A percentile compares a stretch with the other conserved stretches of the same genome.
phyloP scores from a whole-genome alignment of 2,113 vertebrate genomes.

The Meriones unguiculatus region DNA sequence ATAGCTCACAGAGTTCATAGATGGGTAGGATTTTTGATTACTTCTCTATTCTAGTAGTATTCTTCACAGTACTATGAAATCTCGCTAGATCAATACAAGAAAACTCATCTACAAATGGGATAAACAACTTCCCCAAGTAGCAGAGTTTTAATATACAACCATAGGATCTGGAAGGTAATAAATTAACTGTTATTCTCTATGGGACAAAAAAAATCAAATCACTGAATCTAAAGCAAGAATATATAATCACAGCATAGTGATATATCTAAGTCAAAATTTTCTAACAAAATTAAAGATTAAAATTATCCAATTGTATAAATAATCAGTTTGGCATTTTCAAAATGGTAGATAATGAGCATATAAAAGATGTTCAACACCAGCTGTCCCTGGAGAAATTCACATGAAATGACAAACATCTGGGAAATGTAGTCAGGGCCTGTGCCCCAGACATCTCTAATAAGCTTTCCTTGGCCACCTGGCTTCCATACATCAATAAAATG shows the following conservation, averaged over 20 bases:
- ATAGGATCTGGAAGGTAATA: background rate
- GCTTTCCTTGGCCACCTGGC: background rate
- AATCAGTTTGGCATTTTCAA: background rate
- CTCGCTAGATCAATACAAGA: background rate
- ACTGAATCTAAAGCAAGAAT: background rate
- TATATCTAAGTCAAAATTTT: background rate
- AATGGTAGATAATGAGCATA: conserved; percentile 12
- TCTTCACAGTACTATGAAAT: background rate
- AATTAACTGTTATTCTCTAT: background rate
- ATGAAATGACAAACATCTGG: background rate
- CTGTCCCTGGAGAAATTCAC: conserved; percentile 8
- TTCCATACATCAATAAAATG: background rate
- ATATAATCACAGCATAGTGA: background rate
- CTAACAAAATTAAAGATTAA: conserved; percentile 25
- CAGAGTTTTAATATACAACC: background rate
- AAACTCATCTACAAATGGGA: background rate
- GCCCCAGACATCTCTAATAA: background rate
- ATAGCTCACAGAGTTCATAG: background rate
- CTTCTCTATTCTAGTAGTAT: background rate
- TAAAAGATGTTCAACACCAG: background rate
- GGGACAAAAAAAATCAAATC: background rate
- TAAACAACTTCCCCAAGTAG: background rate
- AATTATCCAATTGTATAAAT: conserved; percentile 7
- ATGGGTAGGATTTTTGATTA: background rate
- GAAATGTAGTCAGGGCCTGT: background rate